Conservation (phyloP, 2,888 invertebrate species). For the Trichopria drosophilae region DNA sequence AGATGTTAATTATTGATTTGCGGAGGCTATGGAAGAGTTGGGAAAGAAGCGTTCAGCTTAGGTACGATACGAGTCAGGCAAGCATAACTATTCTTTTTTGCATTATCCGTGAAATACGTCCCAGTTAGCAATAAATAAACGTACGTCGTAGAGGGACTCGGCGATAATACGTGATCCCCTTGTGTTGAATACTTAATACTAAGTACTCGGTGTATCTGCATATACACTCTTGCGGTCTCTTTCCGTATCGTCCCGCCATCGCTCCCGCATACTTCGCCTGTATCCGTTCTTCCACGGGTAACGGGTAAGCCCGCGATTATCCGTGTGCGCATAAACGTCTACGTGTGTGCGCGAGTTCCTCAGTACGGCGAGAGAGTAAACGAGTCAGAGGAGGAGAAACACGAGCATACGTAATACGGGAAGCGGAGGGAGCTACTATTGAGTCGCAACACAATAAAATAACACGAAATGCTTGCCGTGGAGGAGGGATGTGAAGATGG, state of each 20-base stretch:
- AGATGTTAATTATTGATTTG: too few species aligned
- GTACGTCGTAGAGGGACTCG: constrained; percentile 47
- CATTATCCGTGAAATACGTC: constrained; percentile 26
- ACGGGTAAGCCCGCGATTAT: constrained; percentile 6
- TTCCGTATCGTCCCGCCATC: constrained; percentile 15
- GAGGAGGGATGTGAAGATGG: constrained; percentile 33
- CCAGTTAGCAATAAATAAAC: constrained; percentile 53
- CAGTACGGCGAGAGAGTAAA: constrained; percentile 9
- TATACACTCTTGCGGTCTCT: constrained; percentile 37
- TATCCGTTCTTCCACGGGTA: constrained; percentile 15
- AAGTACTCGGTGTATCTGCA: constrained; percentile 55
- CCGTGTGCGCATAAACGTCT: background rate
- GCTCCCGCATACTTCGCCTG: constrained; percentile 13
- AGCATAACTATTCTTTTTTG: too few species aligned
- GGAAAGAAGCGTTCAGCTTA: too few species aligned
- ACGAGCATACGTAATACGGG: constrained; percentile 47
- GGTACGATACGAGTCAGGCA: too few species aligned
- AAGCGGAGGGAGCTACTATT: constrained; percentile 51
- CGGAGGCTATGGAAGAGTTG: too few species aligned
- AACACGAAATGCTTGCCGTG: constrained; percentile 52
- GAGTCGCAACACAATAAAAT: constrained; percentile 57
- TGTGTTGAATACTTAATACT: constrained; percentile 58
- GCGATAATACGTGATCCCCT: constrained; percentile 58
- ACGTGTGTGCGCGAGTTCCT: constrained; percentile 4
- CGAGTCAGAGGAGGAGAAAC: constrained; percentile 29